Evolutionary conservation across 92 coral and sea anemone species (phyloP).

Genomic region (Diadumene lineata): DNA sequence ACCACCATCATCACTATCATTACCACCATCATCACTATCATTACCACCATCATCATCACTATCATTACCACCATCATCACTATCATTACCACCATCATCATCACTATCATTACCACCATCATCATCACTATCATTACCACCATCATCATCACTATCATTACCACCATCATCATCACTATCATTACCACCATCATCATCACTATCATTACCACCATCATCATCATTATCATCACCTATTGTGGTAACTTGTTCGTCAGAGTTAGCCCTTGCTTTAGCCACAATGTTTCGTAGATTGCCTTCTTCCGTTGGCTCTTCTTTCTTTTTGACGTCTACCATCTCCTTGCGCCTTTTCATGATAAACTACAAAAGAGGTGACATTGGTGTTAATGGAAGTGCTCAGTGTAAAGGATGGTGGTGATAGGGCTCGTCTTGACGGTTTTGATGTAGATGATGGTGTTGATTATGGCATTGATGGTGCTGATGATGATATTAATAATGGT

Average conservation of each 20-base stretch:
- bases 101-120: not conserved
- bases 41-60: not conserved
- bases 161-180: not conserved
- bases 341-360: slow-evolving; percentile 83
- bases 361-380: slow-evolving; percentile 23
- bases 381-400: not conserved
- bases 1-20: not conserved
- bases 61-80: not conserved
- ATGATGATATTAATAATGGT: not conserved
- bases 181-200: not conserved
- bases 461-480: not conserved
- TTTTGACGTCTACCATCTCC: slow-evolving; percentile 56
- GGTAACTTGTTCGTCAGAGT: slow-evolving; percentile 33
- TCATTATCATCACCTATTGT: not conserved
- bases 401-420: not conserved
- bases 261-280: slow-evolving; percentile 69
- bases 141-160: not conserved
- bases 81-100: not conserved
- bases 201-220: not conserved
- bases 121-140: not conserved
- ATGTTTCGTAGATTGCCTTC: slow-evolving; percentile 62
- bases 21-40: not conserved
- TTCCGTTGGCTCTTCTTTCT: slow-evolving; percentile 36
- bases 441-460: not conserved
- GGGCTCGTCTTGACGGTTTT: not conserved